Evolutionary conservation across 2,888 invertebrate genomes (phyloP).

Genomic region (Sphaerophoria taeniata): DNA sequence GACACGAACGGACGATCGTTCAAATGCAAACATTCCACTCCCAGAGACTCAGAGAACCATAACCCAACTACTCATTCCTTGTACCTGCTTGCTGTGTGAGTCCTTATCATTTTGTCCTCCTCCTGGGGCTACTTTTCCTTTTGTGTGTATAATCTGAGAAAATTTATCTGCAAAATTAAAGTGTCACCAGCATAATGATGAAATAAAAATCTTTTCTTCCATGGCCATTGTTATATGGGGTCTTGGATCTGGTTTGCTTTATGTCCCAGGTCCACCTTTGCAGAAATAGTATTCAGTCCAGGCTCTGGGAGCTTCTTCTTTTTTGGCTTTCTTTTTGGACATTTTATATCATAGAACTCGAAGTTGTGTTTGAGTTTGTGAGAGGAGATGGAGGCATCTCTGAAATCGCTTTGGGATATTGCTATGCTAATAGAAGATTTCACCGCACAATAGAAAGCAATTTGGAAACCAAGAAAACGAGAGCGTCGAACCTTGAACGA

Average conservation of each 20-base stretch:
- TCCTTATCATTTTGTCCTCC: not conserved
- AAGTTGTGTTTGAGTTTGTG: too few species aligned
- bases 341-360: not conserved
- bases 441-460: conserved; percentile 67
- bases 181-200: conserved; percentile 70
- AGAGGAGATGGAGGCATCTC: not conserved
- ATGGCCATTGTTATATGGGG: conserved; percentile 47
- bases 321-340: conserved; percentile 1
- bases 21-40: conserved; percentile 24
- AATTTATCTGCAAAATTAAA: conserved; percentile 73
- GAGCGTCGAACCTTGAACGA: conserved; percentile 45
- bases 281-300: conserved; percentile 2
- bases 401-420: conserved; percentile 44
- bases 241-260: conserved; percentile 37
- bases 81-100: not conserved
- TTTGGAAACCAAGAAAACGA: conserved; percentile 59
- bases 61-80: not conserved
- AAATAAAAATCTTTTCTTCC: conserved; percentile 64
- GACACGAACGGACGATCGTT: not conserved
- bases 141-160: conserved; percentile 43
- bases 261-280: conserved; percentile 66
- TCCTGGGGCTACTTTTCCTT: conserved; percentile 14
- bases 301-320: not conserved
- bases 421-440: conserved; percentile 66
- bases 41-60: not conserved